A percentile compares a stretch with the other conserved stretches of the same genome.
phyloP scores from a whole-genome alignment of 1,140 invertebrate genomes.

The Lasaia peninsularis region DNA sequence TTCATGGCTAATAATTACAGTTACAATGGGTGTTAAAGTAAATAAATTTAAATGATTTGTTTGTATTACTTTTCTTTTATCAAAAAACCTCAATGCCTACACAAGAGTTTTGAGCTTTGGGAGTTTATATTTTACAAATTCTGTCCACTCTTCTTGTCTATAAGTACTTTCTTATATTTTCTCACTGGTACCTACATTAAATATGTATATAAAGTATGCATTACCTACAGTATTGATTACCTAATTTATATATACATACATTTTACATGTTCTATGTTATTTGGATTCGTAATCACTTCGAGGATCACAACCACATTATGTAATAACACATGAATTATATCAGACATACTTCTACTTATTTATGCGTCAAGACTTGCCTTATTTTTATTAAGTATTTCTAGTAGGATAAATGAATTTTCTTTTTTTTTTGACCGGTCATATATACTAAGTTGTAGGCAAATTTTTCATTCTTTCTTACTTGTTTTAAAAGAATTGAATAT shows the following conservation, averaged over 20 bases:
- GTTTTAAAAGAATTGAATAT: background rate
- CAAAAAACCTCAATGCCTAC: no score
- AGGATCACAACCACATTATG: constrained; percentile 74
- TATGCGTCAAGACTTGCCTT: constrained; percentile 14
- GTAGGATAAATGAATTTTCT: background rate
- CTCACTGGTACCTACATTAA: no score
- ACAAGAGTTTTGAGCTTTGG: no score
- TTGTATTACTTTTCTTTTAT: no score
- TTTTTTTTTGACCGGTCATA: background rate
- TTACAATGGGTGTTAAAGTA: no score
- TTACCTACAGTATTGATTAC: constrained; percentile 53
- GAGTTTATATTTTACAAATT: no score
- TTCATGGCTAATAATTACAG: no score
- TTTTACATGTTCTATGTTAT: constrained; percentile 48
- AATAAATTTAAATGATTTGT: no score
- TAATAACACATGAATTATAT: constrained; percentile 54
- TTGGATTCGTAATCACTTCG: constrained; percentile 67
- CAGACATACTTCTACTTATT: constrained; percentile 27
- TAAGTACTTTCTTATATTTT: no score
- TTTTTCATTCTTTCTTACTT: background rate
- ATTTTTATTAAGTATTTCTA: background rate
- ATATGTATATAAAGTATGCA: no score
- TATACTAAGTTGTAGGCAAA: no score
- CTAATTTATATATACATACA: constrained; percentile 60
- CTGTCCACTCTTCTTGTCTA: no score